phyloP scores from a whole-genome alignment of 92 coral and sea anemone genomes.

The Ricordea florida region DNA sequence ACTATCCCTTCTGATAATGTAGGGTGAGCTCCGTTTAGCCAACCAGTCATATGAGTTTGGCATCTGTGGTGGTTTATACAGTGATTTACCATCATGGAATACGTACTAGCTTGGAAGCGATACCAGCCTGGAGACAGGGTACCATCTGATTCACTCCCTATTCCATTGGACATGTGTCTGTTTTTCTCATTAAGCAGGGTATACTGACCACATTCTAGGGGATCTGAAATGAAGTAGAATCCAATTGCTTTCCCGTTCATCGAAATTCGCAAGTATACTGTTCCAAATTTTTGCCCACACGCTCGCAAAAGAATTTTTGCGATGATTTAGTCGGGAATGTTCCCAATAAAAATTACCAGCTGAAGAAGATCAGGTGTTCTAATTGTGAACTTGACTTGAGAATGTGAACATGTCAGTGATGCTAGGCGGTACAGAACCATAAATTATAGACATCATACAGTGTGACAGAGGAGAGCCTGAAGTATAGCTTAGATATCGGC shows the following conservation, averaged over 20 bases:
- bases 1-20: not conserved
- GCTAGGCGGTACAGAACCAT: constrained; percentile 20
- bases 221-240: no score
- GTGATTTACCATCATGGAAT: not conserved
- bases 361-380: constrained; percentile 17
- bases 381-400: constrained; percentile 10
- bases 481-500: no score
- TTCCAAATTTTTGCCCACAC: constrained; percentile 35
- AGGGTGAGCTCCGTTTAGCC: not conserved
- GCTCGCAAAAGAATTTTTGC: constrained; percentile 18
- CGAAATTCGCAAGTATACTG: constrained; percentile 30
- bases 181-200: not conserved
- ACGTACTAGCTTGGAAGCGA: not conserved
- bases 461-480: no score
- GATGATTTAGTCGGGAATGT: constrained; percentile 27
- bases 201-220: no score
- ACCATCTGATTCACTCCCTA: not conserved
- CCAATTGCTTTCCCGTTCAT: no score
- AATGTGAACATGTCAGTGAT: constrained; percentile 33
- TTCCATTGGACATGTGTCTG: not conserved
- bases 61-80: not conserved
- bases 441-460: no score
- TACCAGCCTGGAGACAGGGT: constrained; percentile 2
- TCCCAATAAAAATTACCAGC: constrained; percentile 10
- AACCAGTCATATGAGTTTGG: not conserved